Conservation (phyloP, 1,140 invertebrate species). For the Globodera rostochiensis region DNA sequence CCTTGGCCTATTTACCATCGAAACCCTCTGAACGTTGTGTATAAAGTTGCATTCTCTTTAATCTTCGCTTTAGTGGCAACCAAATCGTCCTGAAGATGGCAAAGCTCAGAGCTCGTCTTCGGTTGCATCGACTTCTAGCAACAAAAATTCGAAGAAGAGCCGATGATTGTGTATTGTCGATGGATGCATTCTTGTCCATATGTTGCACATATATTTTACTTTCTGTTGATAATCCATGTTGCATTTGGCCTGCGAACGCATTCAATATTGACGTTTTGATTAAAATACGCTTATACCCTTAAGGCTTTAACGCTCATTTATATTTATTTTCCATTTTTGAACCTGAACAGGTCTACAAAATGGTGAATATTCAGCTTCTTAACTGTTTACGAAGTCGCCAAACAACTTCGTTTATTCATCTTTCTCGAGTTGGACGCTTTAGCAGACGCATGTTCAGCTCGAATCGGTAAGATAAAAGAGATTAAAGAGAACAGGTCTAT, state of each 20-base stretch:
- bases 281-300: background rate
- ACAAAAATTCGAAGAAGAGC: conserved; percentile 38
- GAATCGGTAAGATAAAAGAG: background rate
- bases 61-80: conserved; percentile 43
- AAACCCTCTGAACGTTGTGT: conserved; percentile 45
- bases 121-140: background rate
- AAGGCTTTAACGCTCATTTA: background rate
- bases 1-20: conserved; percentile 55
- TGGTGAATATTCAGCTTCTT: background rate
- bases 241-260: background rate
- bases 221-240: conserved; percentile 29
- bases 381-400: background rate
- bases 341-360: background rate
- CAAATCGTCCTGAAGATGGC: conserved; percentile 22
- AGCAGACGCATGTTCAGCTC: background rate
- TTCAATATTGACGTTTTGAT: background rate
- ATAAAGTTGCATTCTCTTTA: background rate
- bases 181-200: background rate
- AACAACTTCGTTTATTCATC: background rate
- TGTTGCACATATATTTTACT: background rate
- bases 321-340: background rate
- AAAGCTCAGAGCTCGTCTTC: conserved; percentile 11
- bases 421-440: background rate
- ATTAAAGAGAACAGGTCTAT: background rate
- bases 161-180: conserved; percentile 26